These are phyloP conservation scores for Microplitis manilae DNA, from an alignment of 2,888 invertebrate genomes.

Conservation along the genomic window DNA sequence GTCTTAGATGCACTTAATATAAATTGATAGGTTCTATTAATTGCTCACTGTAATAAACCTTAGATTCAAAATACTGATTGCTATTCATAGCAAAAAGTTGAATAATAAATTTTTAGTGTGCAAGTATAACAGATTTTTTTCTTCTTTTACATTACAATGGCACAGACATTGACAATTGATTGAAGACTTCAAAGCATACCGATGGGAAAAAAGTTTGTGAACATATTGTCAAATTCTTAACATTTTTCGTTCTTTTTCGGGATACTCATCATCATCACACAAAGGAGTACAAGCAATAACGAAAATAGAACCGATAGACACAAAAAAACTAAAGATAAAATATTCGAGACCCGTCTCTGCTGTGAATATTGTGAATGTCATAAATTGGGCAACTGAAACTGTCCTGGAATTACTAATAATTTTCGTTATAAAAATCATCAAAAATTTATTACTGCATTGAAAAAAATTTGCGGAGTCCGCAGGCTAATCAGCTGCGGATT, in stretches of 20 bases:
- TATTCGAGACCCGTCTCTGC: background rate
- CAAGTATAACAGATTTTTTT: background rate
- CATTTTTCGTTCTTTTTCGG: background rate
- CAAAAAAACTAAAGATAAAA: background rate
- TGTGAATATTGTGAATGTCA: background rate
- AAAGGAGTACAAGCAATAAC: background rate
- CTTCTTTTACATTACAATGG: background rate
- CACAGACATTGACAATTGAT: background rate
- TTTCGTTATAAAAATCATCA: background rate
- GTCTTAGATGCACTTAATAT: background rate
- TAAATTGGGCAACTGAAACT: background rate
- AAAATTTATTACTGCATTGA: too few relatives aligned
- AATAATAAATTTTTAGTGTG: background rate
- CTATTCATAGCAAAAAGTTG: background rate
- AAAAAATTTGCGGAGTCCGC: too few relatives aligned
- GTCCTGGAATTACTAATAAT: background rate
- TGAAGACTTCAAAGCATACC: background rate
- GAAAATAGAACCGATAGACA: background rate
- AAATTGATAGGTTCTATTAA: background rate
- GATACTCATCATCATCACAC: background rate
- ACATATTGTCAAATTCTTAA: background rate
- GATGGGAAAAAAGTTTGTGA: background rate
- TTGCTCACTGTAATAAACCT: background rate
- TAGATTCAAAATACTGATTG: background rate
- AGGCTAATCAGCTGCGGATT: too few relatives aligned